Conservation (phyloP, 2,797 vertebrate species). For the Eupleurogrammus muticus region DNA sequence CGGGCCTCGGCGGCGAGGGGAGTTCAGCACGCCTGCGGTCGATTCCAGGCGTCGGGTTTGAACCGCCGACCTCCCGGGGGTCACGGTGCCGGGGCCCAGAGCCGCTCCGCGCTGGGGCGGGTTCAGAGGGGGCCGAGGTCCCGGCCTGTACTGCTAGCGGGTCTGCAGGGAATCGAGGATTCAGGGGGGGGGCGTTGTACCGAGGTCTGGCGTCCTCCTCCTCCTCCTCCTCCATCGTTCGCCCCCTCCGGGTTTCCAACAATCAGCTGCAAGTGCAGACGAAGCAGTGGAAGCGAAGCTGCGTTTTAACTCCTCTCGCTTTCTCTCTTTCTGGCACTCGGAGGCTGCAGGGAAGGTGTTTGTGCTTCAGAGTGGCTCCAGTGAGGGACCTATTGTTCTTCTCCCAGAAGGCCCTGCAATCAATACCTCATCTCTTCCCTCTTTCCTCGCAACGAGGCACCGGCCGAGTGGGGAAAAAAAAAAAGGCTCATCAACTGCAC, state of each 20-base stretch:
- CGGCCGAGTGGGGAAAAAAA: no score
- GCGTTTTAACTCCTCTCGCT: conserved; percentile 47
- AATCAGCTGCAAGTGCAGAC: conserved; percentile 69
- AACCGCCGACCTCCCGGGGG: conserved; percentile 65
- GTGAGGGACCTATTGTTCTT: conserved; percentile 77
- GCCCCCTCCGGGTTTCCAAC: conserved; percentile 62
- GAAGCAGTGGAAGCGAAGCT: conserved; percentile 44
- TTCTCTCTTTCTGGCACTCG: conserved; percentile 46
- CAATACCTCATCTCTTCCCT: conserved; percentile 74
- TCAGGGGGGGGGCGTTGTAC: no score
- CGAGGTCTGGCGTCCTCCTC: conserved; percentile 61
- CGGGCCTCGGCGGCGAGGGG: conserved; percentile 52
- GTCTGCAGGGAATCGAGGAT: conserved; percentile 55
- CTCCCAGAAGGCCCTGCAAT: conserved; percentile 76
- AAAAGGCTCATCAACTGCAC: conserved; percentile 68
- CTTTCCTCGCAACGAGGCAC: conserved; percentile 40
- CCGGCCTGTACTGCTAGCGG: conserved; percentile 51
- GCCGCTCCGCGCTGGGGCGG: conserved; percentile 38
- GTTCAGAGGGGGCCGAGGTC: conserved; percentile 67
- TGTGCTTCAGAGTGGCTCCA: conserved; percentile 72
- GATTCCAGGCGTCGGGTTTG: conserved; percentile 57
- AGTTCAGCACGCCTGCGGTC: conserved; percentile 73
- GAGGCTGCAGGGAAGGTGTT: conserved; percentile 68
- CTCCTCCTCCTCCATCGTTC: conserved; percentile 36
- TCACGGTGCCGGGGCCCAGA: conserved; percentile 64